These are phyloP conservation scores for Microctonus hyperodae DNA, from an alignment of 2,888 invertebrate genomes.

Conservation along the genomic window DNA sequence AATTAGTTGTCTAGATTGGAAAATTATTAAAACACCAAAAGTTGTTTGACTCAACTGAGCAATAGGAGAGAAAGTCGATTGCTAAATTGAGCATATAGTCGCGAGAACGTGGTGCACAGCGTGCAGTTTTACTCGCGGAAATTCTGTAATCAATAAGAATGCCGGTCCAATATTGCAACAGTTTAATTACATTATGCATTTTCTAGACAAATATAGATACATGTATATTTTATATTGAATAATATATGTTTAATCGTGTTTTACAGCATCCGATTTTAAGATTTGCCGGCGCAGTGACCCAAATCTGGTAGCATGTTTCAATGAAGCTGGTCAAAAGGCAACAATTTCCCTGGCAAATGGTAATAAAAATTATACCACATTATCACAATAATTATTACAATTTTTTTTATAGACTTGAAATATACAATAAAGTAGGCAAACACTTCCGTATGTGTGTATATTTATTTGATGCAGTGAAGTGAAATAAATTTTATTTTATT, in stretches of 20 bases:
- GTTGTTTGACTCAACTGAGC: constrained; percentile 1
- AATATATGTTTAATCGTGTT: constrained; percentile 6
- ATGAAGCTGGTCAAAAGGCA: constrained; percentile 67
- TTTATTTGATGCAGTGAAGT: background rate
- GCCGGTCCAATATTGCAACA: constrained; percentile 17
- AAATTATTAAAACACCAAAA: constrained; percentile 16
- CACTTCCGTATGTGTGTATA: background rate
- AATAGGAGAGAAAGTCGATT: constrained; percentile 47
- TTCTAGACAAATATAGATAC: too few species aligned
- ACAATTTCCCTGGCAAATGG: constrained; percentile 68
- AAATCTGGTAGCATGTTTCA: constrained; percentile 68
- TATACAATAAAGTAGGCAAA: background rate
- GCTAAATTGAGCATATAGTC: constrained; percentile 31
- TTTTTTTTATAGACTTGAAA: background rate
- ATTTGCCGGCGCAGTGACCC: constrained; percentile 67
- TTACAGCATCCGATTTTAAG: constrained; percentile 67
- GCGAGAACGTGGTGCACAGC: background rate
- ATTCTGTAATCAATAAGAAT: constrained; percentile 26
- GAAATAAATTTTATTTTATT: background rate
- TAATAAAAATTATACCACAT: constrained; percentile 50
- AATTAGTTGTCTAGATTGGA: background rate
- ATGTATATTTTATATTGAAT: too few species aligned
- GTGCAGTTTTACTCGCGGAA: constrained; percentile 44
- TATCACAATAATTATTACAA: background rate
- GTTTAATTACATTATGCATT: background rate